Conservation (phyloP, 2,113 vertebrate species). For the Tychaedon coryphoeus region DNA sequence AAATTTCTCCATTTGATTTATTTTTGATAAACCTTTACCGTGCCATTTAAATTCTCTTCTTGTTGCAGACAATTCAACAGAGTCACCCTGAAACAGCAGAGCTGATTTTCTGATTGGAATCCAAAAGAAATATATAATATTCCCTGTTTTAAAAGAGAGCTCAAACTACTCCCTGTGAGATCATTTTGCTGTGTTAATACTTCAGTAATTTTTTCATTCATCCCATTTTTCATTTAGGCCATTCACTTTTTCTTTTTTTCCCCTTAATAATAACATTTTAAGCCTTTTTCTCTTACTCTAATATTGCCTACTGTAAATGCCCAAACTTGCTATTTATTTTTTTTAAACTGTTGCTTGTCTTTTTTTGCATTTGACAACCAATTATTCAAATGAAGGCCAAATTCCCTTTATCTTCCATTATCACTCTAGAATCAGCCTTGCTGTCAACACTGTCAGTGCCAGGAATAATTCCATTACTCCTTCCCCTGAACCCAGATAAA, state of each 20-base stretch:
- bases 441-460: background rate
- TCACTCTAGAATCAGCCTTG: background rate
- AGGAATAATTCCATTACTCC: constrained; percentile 9
- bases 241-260: background rate
- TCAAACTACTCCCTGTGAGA: background rate
- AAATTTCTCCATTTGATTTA: background rate
- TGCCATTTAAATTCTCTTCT: background rate
- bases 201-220: background rate
- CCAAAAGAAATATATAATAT: background rate
- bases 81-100: background rate
- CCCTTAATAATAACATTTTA: background rate
- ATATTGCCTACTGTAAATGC: background rate
- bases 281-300: background rate
- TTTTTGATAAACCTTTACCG: background rate
- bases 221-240: background rate
- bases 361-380: background rate
- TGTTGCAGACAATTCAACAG: background rate
- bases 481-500: background rate
- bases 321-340: background rate
- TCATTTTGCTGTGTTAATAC: background rate
- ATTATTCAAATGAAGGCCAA: constrained; percentile 19
- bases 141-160: background rate
- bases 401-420: background rate
- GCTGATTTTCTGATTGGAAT: background rate
- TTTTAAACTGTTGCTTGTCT: background rate